Percentiles rank a stretch among this genome's conserved stretches.
Conservation (phyloP, 2,797 vertebrate species). For the Notamacropus eugenii region DNA sequence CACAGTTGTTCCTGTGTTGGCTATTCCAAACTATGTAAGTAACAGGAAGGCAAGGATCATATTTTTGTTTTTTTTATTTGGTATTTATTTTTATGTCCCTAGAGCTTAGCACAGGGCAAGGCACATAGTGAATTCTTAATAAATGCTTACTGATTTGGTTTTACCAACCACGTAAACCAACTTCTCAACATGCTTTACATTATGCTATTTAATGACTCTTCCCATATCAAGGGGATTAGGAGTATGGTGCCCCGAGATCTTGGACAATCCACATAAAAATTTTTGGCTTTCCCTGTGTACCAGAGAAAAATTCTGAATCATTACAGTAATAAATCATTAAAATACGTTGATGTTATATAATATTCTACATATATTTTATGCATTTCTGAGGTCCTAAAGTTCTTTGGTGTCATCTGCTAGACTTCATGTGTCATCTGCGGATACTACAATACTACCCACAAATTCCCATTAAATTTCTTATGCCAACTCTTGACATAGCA, state of each 20-base stretch:
- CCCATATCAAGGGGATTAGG: neutral
- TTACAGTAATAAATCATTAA: neutral
- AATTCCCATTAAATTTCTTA: neutral
- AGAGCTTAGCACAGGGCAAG: neutral
- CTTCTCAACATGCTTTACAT: neutral
- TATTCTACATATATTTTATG: neutral
- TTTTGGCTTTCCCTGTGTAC: neutral
- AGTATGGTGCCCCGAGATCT: neutral
- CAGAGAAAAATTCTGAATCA: neutral
- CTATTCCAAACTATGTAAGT: neutral
- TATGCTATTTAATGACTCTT: neutral
- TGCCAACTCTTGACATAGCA: too few species aligned
- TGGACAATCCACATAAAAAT: neutral
- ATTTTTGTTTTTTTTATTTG: neutral
- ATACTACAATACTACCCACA: neutral
- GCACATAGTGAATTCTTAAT: neutral
- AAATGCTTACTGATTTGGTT: neutral
- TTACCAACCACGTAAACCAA: neutral
- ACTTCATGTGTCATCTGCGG: neutral
- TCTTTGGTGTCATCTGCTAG: neutral
- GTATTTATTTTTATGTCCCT: neutral
- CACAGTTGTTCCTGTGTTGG: neutral
- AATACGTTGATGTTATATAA: neutral
- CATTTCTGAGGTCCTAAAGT: neutral
- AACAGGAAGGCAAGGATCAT: neutral